phyloP scores from a whole-genome alignment of 2,888 invertebrate genomes.

The Dicranocentrus wangi region DNA sequence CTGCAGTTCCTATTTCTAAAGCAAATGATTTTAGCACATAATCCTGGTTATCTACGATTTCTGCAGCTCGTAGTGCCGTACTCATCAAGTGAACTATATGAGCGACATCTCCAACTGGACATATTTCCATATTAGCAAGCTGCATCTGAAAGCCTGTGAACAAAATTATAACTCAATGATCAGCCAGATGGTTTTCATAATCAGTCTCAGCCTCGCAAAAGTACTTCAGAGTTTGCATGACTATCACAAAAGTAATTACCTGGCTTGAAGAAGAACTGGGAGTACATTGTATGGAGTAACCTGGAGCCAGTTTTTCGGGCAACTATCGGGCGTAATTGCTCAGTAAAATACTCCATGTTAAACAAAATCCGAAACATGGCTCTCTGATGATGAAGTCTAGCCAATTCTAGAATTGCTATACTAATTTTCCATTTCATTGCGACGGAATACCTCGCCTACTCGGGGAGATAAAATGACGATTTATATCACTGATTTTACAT shows the following conservation, averaged over 20 bases:
- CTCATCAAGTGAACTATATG: slow-evolving; percentile 43
- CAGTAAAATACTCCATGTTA: slow-evolving; percentile 33
- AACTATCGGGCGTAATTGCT: slow-evolving; percentile 42
- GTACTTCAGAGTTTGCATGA: no score
- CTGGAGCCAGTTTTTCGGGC: background rate
- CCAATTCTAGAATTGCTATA: slow-evolving; percentile 60
- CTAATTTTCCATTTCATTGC: slow-evolving; percentile 55
- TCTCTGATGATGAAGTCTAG: slow-evolving; percentile 58
- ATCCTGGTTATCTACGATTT: slow-evolving; percentile 41
- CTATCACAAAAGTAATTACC: no score
- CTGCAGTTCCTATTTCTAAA: slow-evolving; percentile 38
- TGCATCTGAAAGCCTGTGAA: slow-evolving; percentile 36
- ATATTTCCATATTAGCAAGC: slow-evolving; percentile 45
- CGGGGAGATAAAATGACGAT: background rate
- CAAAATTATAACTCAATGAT: background rate
- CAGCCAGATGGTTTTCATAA: background rate
- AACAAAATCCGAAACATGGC: slow-evolving; percentile 61
- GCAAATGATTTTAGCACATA: slow-evolving; percentile 31
- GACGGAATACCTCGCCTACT: slow-evolving; percentile 54
- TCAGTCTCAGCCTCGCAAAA: no score
- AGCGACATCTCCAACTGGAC: slow-evolving; percentile 31
- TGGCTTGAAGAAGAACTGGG: slow-evolving; percentile 25
- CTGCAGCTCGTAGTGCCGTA: slow-evolving; percentile 13
- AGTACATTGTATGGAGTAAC: slow-evolving; percentile 20
- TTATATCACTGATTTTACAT: background rate